Evolutionary conservation across 2,113 vertebrate species (phyloP).

Genomic region (Zosterops pallidus): DNA sequence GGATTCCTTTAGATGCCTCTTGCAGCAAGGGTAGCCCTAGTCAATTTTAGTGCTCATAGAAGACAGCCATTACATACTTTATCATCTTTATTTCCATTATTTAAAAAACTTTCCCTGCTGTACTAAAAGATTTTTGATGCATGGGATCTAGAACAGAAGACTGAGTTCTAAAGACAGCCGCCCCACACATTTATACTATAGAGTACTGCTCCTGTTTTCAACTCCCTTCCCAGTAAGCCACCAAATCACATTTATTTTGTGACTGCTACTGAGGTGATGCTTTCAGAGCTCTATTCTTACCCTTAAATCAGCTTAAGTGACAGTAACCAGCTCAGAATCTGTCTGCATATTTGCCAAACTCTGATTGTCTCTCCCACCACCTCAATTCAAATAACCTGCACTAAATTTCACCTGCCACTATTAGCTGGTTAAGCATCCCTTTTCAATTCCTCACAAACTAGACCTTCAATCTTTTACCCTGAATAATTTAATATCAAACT

Average conservation of each 20-base stretch:
- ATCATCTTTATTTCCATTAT: background rate
- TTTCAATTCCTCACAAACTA: background rate
- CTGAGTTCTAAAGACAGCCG: background rate
- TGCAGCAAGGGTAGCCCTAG: background rate
- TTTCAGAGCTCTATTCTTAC: background rate
- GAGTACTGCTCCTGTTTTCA: background rate
- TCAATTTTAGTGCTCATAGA: background rate
- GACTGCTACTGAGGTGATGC: background rate
- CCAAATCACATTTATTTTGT: background rate
- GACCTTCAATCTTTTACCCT: background rate
- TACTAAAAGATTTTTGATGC: background rate
- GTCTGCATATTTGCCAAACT: background rate
- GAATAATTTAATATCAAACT: background rate
- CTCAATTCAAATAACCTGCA: background rate
- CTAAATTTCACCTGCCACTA: background rate
- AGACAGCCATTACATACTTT: background rate
- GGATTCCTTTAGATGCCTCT: background rate
- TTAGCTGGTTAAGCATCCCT: background rate
- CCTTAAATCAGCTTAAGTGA: background rate
- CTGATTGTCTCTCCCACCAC: background rate
- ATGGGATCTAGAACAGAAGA: background rate
- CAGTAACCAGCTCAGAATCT: background rate
- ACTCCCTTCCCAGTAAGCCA: background rate
- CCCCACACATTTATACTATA: background rate
- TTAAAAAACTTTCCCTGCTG: background rate